These are phyloP conservation scores for Carpatolechia fugitivella DNA, from an alignment of 2,888 invertebrate species.

Conservation along the genomic window DNA sequence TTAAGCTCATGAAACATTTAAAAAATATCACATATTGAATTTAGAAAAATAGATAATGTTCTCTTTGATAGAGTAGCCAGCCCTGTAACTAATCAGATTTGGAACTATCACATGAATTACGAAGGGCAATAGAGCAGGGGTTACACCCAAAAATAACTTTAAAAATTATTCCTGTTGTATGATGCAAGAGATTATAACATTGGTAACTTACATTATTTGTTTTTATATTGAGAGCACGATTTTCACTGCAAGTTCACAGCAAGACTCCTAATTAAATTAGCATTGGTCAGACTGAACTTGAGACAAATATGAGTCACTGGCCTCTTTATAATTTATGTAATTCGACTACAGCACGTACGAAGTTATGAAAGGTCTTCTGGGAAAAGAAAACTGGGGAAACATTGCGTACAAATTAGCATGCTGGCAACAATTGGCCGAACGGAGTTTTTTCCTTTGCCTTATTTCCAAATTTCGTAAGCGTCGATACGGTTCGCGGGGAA, in stretches of 20 bases:
- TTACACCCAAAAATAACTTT: no score
- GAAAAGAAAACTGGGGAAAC: constrained; percentile 43
- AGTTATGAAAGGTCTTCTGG: constrained; percentile 33
- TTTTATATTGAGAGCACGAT: no score
- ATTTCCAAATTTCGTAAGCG: constrained; percentile 48
- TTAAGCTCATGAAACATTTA: no score
- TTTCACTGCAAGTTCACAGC: no score
- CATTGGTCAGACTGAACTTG: background rate
- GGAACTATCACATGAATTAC: no score
- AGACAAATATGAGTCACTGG: background rate
- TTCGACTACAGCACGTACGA: background rate
- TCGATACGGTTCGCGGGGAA: constrained; percentile 66
- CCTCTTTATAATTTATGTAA: background rate
- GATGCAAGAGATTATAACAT: background rate
- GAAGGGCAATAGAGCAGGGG: no score
- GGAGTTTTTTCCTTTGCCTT: constrained; percentile 44
- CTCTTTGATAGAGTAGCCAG: no score
- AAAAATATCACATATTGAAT: no score
- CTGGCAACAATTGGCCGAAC: constrained; percentile 56
- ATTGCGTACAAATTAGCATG: constrained; percentile 64
- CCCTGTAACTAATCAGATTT: no score
- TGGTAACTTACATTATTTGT: background rate
- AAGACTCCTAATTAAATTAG: background rate
- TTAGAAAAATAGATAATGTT: no score
- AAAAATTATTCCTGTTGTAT: no score